These are phyloP conservation scores for Nemopilema nomurai DNA, from an alignment of 30 jellyfish, hydroid and myxozoan species.

Conservation along the genomic window DNA sequence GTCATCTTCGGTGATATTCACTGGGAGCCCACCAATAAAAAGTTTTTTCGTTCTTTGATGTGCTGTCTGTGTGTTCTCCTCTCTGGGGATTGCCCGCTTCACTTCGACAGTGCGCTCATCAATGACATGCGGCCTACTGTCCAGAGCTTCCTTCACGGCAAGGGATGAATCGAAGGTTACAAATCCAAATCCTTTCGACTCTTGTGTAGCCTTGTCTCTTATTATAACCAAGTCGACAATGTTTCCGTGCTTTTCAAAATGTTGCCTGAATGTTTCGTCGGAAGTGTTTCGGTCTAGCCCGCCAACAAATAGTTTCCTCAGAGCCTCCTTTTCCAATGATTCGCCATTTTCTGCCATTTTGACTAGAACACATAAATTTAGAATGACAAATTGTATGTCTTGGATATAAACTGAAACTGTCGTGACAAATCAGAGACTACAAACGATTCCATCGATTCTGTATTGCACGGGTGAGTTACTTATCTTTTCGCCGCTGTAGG, in stretches of 20 bases:
- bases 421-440: too few relatives aligned
- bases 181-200: slow-evolving; percentile 96
- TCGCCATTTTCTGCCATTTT: slow-evolving; percentile 55
- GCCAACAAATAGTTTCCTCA: slow-evolving; percentile 88
- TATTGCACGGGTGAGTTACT: not conserved
- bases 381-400: not conserved
- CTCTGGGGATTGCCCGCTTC: slow-evolving; percentile 96
- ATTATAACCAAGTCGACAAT: slow-evolving; percentile 85
- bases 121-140: slow-evolving; percentile 75
- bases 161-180: slow-evolving; percentile 71
- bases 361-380: not conserved
- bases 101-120: slow-evolving; percentile 85
- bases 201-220: slow-evolving; percentile 59
- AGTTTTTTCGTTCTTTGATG: slow-evolving; percentile 83
- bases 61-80: slow-evolving; percentile 72
- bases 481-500: not conserved
- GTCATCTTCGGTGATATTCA: slow-evolving; percentile 69
- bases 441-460: not conserved
- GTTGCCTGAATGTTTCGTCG: slow-evolving; percentile 78
- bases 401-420: not conserved
- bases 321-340: slow-evolving; percentile 54
- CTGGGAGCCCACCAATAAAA: slow-evolving; percentile 86
- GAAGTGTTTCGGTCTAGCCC: slow-evolving; percentile 76
- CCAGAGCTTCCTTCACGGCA: slow-evolving; percentile 80
- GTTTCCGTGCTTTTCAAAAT: slow-evolving; percentile 77